Evolutionary conservation across 2,113 vertebrate genomes (phyloP).

Genomic region (Rhodinocichla rosea): DNA sequence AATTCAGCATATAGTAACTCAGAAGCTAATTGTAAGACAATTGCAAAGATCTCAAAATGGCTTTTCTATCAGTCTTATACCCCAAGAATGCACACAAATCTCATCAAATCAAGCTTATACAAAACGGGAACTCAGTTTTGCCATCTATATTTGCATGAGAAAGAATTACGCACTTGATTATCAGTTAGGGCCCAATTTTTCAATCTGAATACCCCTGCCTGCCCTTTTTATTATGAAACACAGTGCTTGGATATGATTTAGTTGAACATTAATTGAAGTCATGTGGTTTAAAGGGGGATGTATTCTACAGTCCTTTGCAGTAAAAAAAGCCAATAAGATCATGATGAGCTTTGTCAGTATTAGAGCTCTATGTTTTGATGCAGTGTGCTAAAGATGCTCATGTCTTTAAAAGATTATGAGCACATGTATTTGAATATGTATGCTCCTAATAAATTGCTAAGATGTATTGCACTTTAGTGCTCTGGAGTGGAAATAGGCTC

Average conservation of each 20-base stretch:
- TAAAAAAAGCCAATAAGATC: background rate
- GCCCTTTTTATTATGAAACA: background rate
- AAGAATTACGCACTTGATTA: background rate
- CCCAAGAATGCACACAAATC: background rate
- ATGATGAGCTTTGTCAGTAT: background rate
- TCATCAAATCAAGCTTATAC: background rate
- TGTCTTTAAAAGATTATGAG: background rate
- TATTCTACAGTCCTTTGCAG: background rate
- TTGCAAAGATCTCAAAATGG: slow-evolving; percentile 43
- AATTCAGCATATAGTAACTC: slow-evolving; percentile 20
- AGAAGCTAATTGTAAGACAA: slow-evolving; percentile 24
- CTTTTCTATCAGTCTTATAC: background rate
- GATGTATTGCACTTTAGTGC: background rate
- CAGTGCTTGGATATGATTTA: background rate
- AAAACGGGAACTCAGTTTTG: slow-evolving; percentile 1
- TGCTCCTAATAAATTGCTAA: background rate
- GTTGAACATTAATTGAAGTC: slow-evolving; percentile 10
- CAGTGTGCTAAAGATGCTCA: background rate
- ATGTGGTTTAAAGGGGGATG: background rate
- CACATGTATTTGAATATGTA: background rate
- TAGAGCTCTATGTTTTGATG: background rate
- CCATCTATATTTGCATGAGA: background rate
- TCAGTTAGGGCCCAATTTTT: background rate
- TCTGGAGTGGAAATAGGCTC: background rate
- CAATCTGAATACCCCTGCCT: background rate